Conservation (phyloP, 2,113 vertebrate genomes). For the Sebastes fasciatus region DNA sequence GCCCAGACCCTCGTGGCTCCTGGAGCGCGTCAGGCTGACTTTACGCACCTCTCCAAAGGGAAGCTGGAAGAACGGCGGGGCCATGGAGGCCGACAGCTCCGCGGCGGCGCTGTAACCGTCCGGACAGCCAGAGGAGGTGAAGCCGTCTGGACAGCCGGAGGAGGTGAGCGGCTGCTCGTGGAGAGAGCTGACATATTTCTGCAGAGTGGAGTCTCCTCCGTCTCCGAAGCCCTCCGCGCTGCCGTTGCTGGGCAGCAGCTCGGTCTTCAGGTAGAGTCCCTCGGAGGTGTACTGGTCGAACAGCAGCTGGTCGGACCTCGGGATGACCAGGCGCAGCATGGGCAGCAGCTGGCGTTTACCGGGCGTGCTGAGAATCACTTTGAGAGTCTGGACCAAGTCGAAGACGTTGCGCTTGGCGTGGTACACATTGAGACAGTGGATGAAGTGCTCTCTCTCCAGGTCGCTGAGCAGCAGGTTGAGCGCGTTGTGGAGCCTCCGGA, state of each 20-base stretch:
- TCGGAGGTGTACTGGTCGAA: conserved; percentile 96
- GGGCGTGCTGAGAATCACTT: conserved; percentile 88
- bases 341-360: conserved; percentile 91
- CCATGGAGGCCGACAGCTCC: conserved; percentile 57
- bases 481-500: conserved; percentile 91
- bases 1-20: conserved; percentile 92
- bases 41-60: conserved; percentile 82
- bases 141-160: conserved; percentile 7
- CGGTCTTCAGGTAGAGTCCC: conserved; percentile 89
- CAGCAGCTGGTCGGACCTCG: conserved; percentile 93
- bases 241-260: conserved; percentile 64
- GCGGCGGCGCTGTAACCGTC: conserved; percentile 64
- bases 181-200: conserved; percentile 50
- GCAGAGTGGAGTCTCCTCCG: conserved; percentile 49
- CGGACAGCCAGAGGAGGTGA: too few species aligned
- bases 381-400: conserved; percentile 93
- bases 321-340: conserved; percentile 93
- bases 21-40: conserved; percentile 89
- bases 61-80: neutral
- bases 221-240: conserved; percentile 33
- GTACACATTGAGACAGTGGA: conserved; percentile 94
- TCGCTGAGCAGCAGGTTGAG: conserved; percentile 91
- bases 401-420: conserved; percentile 94
- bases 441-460: conserved; percentile 91
- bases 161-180: conserved; percentile 34